A percentile compares a stretch with the other conserved stretches of the same genome.
Evolutionary conservation across 2,113 vertebrate species (phyloP).

Genomic region (human (Homo sapiens)): GRCh38 chr7:67332501-67333000

Average conservation of each 20-base stretch:
- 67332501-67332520: background rate
- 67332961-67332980: background rate
- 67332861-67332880: background rate
- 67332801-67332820: slow-evolving; percentile 19
- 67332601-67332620: background rate
- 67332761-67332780: background rate
- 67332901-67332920: background rate
- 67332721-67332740: background rate
- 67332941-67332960: slow-evolving; percentile 33
- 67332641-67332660: background rate
- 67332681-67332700: no score
- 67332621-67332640: background rate
- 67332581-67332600: background rate
- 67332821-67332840: background rate
- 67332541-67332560: background rate
- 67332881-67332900: background rate
- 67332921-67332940: background rate
- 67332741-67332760: background rate
- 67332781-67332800: slow-evolving; percentile 9
- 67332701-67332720: background rate
- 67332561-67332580: background rate
- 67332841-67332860: slow-evolving; percentile 26
- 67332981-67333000: background rate
- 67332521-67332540: background rate
- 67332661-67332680: background rate